Evolutionary conservation across 2,888 invertebrate genomes (phyloP), one percentile per base, ranked within the genome.

Genomic region (Coelogynopora nodosa): DNA sequence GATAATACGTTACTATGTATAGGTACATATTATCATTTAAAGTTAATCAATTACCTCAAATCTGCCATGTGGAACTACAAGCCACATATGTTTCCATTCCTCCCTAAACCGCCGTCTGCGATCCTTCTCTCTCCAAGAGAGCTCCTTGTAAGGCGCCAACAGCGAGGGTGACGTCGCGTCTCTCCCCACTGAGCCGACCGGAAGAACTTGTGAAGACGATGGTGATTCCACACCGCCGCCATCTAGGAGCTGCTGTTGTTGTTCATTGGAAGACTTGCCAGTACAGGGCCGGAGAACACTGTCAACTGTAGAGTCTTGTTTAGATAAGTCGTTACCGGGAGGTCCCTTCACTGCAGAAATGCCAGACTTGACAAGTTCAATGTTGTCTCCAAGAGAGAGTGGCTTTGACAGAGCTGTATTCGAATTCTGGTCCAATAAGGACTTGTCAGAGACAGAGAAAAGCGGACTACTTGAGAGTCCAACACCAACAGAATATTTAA

Each of bases 81-180:
- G 84, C 87, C 87, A 86, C 82, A 86, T 86, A 67, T 86, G 82
- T 67, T 86, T 86, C 87, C 87, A 86, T 31, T 86, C 87, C 18
- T 86, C 87, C 1, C 87, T 67, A 31, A 86, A 86, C 28, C 87
- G 85, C 0, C 87, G 84, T 26, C 87, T 27, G 0, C 87, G 5
- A 30, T 86, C 87, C 67, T 86, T 86, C 74, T 86, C 87, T 31
- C 87, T 29, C 87, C 87, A 86, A 0, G 82, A 85, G n/a, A 86
- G 83, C 27, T 86, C 86, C 30, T 86, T 86, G 84, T 86, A 86
- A 0, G 87, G 82, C 1, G 86, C 74, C 74, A 74, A 13, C 74
- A 74, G 23, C 5, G 74, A 74, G 27, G 74, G 74, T 23, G 74
- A 74, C 23, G 23, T 23, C 5, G 74, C 5, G 49, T 49, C 18